Conservation (phyloP, 1,140 invertebrate genomes). For the Calliopsis andreniformis region DNA sequence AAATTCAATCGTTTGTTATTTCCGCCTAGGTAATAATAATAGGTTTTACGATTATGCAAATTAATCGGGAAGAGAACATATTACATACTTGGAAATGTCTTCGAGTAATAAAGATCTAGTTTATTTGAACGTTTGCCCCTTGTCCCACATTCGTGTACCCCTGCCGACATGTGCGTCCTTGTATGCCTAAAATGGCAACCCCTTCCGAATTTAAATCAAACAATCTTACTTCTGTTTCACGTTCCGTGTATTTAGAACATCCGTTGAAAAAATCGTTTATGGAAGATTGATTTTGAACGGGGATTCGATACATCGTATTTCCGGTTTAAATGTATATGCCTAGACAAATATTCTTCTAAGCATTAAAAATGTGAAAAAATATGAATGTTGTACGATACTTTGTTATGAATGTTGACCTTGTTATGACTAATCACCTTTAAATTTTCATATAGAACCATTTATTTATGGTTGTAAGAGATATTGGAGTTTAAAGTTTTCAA, state of each 20-base stretch:
- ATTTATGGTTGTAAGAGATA: too few species aligned
- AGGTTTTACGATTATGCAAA: neutral
- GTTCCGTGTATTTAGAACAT: conserved; percentile 6
- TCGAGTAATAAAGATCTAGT: conserved; percentile 32
- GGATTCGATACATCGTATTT: neutral
- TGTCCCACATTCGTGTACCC: conserved; percentile 5
- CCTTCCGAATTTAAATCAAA: conserved; percentile 10
- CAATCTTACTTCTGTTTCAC: neutral
- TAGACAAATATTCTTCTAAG: too few species aligned
- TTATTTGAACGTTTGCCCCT: conserved; percentile 45
- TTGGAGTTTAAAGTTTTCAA: too few species aligned
- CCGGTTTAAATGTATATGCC: too few species aligned
- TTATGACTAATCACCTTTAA: too few species aligned
- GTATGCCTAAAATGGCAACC: conserved; percentile 39
- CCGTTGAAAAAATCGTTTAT: neutral
- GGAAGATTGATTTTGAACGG: neutral
- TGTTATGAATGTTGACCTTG: too few species aligned
- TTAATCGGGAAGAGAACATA: neutral
- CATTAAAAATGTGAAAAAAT: too few species aligned
- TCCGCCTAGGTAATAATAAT: neutral
- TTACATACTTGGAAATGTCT: conserved; percentile 44
- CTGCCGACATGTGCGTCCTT: conserved; percentile 33
- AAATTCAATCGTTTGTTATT: neutral
- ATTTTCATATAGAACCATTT: too few species aligned
- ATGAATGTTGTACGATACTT: too few species aligned